Base-by-base conservation (phyloP, 2,888 invertebrate species). In the Hypomecis punctinalis region DNA sequence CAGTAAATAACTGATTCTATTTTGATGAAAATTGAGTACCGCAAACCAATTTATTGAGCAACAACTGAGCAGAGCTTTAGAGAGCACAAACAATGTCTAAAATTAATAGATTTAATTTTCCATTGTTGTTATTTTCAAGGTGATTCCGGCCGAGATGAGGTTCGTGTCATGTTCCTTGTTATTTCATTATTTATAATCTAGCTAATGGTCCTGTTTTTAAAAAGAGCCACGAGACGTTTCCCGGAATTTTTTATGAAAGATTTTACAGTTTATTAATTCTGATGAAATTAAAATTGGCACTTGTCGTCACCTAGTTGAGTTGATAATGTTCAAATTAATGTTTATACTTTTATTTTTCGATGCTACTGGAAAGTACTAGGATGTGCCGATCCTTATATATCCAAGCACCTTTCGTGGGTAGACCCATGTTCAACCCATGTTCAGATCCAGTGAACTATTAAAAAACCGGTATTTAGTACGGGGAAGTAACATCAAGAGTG, bases 71-170 rank as follows among this genome's bases (percentile, higher is more conserved):
- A 9, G 42, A 42, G 63, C 52, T 47, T 52, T 35, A 52, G 47
- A 11, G 10, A 56, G 46, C 45, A 13, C 46, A 51, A 63, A 63
- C 51, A 63, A 59, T 45, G 59, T 9, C 51, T 47, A 11, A 52
- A 63, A 63, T 58, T 63, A 48, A 62, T 23, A 35, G 42, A 53
- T 57, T 63, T 57, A 13, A 53, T 53, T 48, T 63, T 54, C 54
- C 10, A 52, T 51, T 60, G 45, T 49, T 43, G 36, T 43, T n/a
- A 53, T 48, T 61, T 43, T 42, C 0, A 51, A 45, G 0, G 0
- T 40, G 33, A 42, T 52, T n/a, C 10, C 40, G 33, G 4, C 4
- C 10, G 7, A 51, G 23, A 48, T n/a, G n/a, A 9, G 11, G 40
- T 9, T 40, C 5, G 6, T 52, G 39, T 39, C 40, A n/a, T 52